Evolutionary conservation across 2,888 invertebrate species (phyloP), one percentile per base, ranked within the genome.

Genomic region (Amorpha juglandis): DNA sequence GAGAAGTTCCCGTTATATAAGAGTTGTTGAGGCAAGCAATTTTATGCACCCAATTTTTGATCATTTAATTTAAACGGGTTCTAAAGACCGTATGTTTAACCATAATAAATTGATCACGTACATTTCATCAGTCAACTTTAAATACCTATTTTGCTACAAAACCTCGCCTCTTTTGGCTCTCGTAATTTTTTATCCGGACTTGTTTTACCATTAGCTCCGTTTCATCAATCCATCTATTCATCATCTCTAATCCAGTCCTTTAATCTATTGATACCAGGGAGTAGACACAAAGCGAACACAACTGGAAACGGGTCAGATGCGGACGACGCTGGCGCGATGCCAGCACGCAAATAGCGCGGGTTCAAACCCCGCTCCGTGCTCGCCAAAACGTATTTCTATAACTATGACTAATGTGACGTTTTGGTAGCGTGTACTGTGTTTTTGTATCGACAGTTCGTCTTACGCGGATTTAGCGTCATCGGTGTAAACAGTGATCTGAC

Each of bases 281-380:
- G 33, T 63, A 58, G 64, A 67, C 66, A 74, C 74, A 74, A 74
- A 74, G 74, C 76, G 77, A 77, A 77, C 69, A 69, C 65, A 69
- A 58, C 67, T 73, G 76, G 81, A 86, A 87, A 84, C 84, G 76
- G 89, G 89, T 89, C 86, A 82, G 84, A 82, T 82, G 67, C 69
- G 71, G 71, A 62, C 73, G 73, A 71, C 78, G 73, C 72, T 91
- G 90, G 90, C 89, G 72, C 70, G 64, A 68, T 68, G 90, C 91
- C 90, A 91, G 75, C 72, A 76, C 83, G 75, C 80, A 87, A 89
- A 91, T 92, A 92, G 88, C 77, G 75, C 78, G 89, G 86, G 91
- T 90, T 91, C 91, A 89, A 83, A 81, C 87, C 86, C 90, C 84
- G 89, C 81, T 84, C 81, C 78, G 74, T 71, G 77, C 82, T 80